Evolutionary conservation across 2,888 invertebrate species (phyloP), one percentile per base, ranked within the genome.

Genomic region (Agrenia bidenticulata): DNA sequence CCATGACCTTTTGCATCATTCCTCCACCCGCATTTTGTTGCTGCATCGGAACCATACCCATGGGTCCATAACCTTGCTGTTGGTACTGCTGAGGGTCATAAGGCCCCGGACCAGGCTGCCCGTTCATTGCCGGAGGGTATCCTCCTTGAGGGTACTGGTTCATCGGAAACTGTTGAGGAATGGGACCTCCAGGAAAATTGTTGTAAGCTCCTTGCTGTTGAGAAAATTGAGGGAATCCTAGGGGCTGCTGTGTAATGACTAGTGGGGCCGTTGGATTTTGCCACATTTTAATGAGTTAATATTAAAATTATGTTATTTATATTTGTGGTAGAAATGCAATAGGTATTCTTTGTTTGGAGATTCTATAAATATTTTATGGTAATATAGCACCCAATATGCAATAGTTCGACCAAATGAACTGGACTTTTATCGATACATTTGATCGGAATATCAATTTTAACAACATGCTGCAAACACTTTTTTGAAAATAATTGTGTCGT

Each of bases 1-100:
- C 56, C 56, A 57, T 57, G 23, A 57, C 56, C 23, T 57, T 37
- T 21, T 17, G 9, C 56, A 57, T 17, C 41, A 57, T 57, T 23
- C 56, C 56, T 4, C 56, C 56, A 19, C 56, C 56, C 19, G 17
- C 39, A 37, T 41, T 32, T 15, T n/a, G 26, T 19, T 55, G 55
- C 19, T 55, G 55, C 9, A 27, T 24, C 5, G 45, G 45, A 5
- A 45, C 15, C 11, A 4, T 11, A 9, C 45, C 45, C 45, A 45
- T 45, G 5, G n/a, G 45, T n/a, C 45, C 45, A 11, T 27, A 17
- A 15, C 55, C 55, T 55, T 7, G 32, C n/a, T 55, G 55, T 26
- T 17, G 51, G 13, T 13, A 24, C 17, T n/a, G 45, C 7, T 45
- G 21, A 45, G n/a, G n/a, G 51, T 13, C 23, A 23, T 51, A 51